These are phyloP conservation scores for Drosophila peninsularis DNA, from an alignment of 2,888 invertebrate species.

Conservation along the genomic window DNA sequence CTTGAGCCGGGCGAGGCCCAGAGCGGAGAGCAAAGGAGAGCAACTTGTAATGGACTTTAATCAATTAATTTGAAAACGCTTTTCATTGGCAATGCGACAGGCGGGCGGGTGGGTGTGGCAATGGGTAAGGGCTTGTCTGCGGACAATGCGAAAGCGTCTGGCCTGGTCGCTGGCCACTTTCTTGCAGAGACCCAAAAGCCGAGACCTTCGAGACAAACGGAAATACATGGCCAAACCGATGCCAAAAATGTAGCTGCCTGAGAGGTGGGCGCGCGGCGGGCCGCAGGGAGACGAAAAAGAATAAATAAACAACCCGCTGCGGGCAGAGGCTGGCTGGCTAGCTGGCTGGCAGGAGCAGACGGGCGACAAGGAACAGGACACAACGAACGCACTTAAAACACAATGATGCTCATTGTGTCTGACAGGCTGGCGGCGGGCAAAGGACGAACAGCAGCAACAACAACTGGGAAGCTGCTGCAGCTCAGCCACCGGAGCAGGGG, in stretches of 20 bases:
- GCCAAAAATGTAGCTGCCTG: conserved; percentile 64
- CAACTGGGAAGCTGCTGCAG: conserved; percentile 11
- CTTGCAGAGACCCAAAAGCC: conserved; percentile 42
- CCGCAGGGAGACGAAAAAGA: conserved; percentile 62
- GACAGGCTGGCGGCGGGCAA: conserved; percentile 61
- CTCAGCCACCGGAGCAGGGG: conserved; percentile 9
- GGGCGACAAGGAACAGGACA: conserved; percentile 57
- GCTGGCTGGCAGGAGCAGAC: neutral
- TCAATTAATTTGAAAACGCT: conserved; percentile 80
- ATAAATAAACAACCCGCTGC: conserved; percentile 71
- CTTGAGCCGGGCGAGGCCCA: neutral
- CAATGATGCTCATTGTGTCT: conserved; percentile 81
- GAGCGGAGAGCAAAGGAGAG: conserved; percentile 33
- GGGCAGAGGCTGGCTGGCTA: neutral
- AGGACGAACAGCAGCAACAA: conserved; percentile 11
- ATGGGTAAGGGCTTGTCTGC: neutral
- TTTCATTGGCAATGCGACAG: conserved; percentile 63
- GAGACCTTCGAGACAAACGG: conserved; percentile 52
- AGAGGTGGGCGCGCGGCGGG: conserved; percentile 4
- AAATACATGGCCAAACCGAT: conserved; percentile 72
- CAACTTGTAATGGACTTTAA: conserved; percentile 81
- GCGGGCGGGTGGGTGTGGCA: conserved; percentile 4
- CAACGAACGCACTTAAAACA: conserved; percentile 80
- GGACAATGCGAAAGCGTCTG: conserved; percentile 49
- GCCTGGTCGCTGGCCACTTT: conserved; percentile 44